Conservation (phyloP, 2,888 invertebrate species). For the Cancer borealis region DNA sequence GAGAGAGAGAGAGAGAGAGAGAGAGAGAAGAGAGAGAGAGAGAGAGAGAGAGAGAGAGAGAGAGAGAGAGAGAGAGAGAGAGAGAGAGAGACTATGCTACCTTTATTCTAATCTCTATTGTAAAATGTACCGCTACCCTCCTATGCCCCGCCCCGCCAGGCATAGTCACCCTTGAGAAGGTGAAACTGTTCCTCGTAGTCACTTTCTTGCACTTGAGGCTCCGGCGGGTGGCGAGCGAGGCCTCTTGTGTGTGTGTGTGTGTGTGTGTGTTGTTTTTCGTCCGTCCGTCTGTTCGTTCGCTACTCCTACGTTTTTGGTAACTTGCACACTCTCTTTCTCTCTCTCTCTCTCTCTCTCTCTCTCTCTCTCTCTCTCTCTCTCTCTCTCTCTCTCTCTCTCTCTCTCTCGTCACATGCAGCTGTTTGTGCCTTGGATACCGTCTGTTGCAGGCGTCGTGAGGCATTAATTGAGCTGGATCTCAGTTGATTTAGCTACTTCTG, state of each 20-base stretch:
- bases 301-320: not conserved
- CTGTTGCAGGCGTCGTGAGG: too few species aligned
- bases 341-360: slow-evolving; percentile 14
- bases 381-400: not conserved
- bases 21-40: slow-evolving; percentile 30
- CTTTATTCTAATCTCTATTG: not conserved
- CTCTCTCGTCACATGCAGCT: too few species aligned
- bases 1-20: not conserved
- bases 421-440: too few species aligned
- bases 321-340: not conserved
- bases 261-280: not conserved
- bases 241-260: slow-evolving; percentile 26
- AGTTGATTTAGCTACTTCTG: too few species aligned
- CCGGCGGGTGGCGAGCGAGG: not conserved
- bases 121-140: not conserved
- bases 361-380: slow-evolving; percentile 32
- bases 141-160: not conserved
- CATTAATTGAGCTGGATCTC: too few species aligned
- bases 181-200: slow-evolving; percentile 7
- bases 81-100: not conserved
- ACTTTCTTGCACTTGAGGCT: slow-evolving; percentile 6
- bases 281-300: not conserved
- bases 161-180: not conserved
- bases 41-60: slow-evolving; percentile 50
- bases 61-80: slow-evolving; percentile 32